A percentile compares a stretch with the other conserved stretches of the same genome.
phyloP scores from a whole-genome alignment of 2,888 invertebrate species.

The Thymelicus lineola region DNA sequence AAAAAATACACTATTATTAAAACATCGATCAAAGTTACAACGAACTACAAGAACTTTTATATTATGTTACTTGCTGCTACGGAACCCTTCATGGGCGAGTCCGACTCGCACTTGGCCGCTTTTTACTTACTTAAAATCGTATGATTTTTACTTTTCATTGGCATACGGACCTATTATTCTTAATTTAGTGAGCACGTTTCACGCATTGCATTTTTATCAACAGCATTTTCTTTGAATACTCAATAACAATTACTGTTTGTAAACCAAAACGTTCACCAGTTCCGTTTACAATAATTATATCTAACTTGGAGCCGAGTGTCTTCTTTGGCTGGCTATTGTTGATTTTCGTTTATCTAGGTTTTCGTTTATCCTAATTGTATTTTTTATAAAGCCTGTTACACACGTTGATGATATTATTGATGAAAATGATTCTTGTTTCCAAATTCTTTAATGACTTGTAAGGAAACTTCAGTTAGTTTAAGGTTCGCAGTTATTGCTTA shows the following conservation, averaged over 20 bases:
- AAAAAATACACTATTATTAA: no score
- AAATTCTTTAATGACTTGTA: no score
- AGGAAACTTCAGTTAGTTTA: no score
- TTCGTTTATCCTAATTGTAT: neutral
- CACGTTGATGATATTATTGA: no score
- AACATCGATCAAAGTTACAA: no score
- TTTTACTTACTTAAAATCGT: neutral
- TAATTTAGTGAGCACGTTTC: neutral
- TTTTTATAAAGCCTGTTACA: no score
- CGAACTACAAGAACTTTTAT: no score
- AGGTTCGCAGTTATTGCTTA: no score
- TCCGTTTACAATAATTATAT: slow-evolving; percentile 55
- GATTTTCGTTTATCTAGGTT: neutral
- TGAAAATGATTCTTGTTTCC: no score
- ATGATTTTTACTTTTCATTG: neutral
- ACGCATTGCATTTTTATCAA: neutral
- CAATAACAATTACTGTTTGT: slow-evolving; percentile 45
- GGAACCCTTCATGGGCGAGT: no score
- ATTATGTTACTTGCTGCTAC: no score
- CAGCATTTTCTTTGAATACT: slow-evolving; percentile 44
- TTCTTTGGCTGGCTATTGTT: slow-evolving; percentile 44
- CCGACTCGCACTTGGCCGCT: no score
- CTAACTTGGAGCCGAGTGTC: slow-evolving; percentile 52
- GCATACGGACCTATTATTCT: neutral
- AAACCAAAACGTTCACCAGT: slow-evolving; percentile 46